phyloP scores from a whole-genome alignment of 2,113 vertebrate species.

The Symphodus melops region DNA sequence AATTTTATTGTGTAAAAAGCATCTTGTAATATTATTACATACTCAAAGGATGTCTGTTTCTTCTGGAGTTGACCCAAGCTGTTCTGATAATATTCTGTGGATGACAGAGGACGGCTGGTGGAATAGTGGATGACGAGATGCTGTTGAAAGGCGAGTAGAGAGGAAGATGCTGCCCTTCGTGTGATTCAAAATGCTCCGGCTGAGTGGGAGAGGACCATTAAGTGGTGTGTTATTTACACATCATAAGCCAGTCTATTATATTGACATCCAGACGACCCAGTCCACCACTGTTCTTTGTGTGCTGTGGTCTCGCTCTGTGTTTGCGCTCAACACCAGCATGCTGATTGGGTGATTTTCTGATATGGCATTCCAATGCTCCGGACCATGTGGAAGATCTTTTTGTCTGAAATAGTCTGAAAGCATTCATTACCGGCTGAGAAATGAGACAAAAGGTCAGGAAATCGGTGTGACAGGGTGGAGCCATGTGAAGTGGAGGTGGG shows the following conservation, averaged over 20 bases:
- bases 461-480: slow-evolving; percentile 71
- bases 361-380: slow-evolving; percentile 82
- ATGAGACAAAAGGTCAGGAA: slow-evolving; percentile 84
- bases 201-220: slow-evolving; percentile 82
- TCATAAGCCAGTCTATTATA: slow-evolving; percentile 86
- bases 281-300: slow-evolving; percentile 59
- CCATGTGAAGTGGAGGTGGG: slow-evolving; percentile 74
- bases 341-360: slow-evolving; percentile 87
- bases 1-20: not conserved
- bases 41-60: slow-evolving; percentile 2
- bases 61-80: not conserved
- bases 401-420: slow-evolving; percentile 81
- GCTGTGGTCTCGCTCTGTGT: slow-evolving; percentile 76
- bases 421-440: slow-evolving; percentile 83
- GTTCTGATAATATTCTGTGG: slow-evolving; percentile 52
- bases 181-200: slow-evolving; percentile 84
- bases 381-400: slow-evolving; percentile 76
- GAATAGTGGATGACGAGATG: slow-evolving; percentile 55
- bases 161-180: slow-evolving; percentile 69
- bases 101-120: slow-evolving; percentile 65
- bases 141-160: slow-evolving; percentile 33
- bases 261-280: slow-evolving; percentile 80
- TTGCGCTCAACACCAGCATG: slow-evolving; percentile 84
- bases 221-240: slow-evolving; percentile 83
- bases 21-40: not conserved